Evolutionary conservation across 2,888 invertebrate species (phyloP).

Genomic region (Cephonodes hylas): DNA sequence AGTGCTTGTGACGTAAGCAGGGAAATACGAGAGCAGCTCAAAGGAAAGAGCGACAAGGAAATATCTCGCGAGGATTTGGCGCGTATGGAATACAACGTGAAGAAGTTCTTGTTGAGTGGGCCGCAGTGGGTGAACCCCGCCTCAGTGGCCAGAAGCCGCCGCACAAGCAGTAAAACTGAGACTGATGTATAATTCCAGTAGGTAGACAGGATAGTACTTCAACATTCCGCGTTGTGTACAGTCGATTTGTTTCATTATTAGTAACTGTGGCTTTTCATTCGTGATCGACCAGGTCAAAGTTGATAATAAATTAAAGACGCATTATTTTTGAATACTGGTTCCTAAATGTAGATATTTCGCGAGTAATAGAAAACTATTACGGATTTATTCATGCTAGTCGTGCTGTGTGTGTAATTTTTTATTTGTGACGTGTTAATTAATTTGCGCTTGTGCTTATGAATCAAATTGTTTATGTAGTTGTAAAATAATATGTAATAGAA

Average conservation of each 20-base stretch:
- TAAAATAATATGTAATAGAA: conserved; percentile 3
- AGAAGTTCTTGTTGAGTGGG: conserved; percentile 85
- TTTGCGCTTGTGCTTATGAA: conserved; percentile 14
- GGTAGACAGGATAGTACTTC: conserved; percentile 36
- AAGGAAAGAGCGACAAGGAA: conserved; percentile 59
- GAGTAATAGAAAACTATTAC: conserved; percentile 18
- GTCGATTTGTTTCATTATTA: neutral
- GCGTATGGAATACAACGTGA: conserved; percentile 89
- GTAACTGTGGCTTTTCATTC: neutral
- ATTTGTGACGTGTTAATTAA: conserved; percentile 13
- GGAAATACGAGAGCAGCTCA: conserved; percentile 49
- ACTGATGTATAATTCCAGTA: conserved; percentile 75
- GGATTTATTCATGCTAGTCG: conserved; percentile 44
- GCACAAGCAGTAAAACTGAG: conserved; percentile 80
- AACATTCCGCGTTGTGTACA: conserved; percentile 34
- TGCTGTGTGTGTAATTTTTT: conserved; percentile 27
- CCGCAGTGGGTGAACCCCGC: conserved; percentile 65
- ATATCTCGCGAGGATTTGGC: conserved; percentile 82
- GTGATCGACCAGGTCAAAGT: neutral
- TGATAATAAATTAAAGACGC: neutral
- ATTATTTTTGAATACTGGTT: conserved; percentile 25
- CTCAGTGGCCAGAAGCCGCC: conserved; percentile 58
- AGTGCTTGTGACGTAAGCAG: conserved; percentile 50
- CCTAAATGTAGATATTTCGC: conserved; percentile 30
- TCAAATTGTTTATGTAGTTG: neutral